Conservation (phyloP, 2,888 invertebrate species). For the Blomia tropicalis region DNA sequence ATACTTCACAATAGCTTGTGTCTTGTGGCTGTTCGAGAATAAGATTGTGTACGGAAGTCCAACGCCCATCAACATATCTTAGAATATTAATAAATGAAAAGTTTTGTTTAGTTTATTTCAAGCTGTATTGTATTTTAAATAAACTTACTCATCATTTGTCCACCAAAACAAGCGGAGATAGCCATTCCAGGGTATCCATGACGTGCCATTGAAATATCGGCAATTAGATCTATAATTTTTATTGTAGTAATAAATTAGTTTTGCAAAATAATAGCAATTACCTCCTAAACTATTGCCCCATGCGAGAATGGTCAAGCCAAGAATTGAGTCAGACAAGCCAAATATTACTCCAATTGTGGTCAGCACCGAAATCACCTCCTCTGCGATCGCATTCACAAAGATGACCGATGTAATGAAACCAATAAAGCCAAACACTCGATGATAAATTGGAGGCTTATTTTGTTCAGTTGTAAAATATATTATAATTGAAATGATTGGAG, state of each 20-base stretch:
- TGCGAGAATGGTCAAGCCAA: slow-evolving; percentile 41
- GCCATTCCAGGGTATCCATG: slow-evolving; percentile 50
- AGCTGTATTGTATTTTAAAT: not conserved
- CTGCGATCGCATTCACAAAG: slow-evolving; percentile 45
- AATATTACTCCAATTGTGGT: slow-evolving; percentile 39
- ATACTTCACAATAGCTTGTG: slow-evolving; percentile 33
- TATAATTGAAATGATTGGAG: not conserved
- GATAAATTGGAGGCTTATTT: not conserved
- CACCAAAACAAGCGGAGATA: slow-evolving; percentile 51
- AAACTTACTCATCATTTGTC: slow-evolving; percentile 44
- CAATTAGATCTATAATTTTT: slow-evolving; percentile 41
- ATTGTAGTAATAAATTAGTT: not conserved
- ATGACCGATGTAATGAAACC: not conserved
- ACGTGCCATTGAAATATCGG: slow-evolving; percentile 45
- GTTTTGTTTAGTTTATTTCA: not conserved
- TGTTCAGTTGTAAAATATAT: not conserved
- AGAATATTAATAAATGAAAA: not conserved
- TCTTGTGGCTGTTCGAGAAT: not conserved
- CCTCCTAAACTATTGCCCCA: slow-evolving; percentile 42
- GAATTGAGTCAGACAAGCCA: slow-evolving; percentile 37
- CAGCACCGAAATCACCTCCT: slow-evolving; percentile 45
- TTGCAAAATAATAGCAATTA: slow-evolving; percentile 26
- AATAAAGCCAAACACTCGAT: slow-evolving; percentile 14
- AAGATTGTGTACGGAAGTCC: not conserved
- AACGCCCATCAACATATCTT: not conserved